These are phyloP conservation scores for Noctua comes DNA, from an alignment of 2,888 invertebrate species.

Conservation along the genomic window DNA sequence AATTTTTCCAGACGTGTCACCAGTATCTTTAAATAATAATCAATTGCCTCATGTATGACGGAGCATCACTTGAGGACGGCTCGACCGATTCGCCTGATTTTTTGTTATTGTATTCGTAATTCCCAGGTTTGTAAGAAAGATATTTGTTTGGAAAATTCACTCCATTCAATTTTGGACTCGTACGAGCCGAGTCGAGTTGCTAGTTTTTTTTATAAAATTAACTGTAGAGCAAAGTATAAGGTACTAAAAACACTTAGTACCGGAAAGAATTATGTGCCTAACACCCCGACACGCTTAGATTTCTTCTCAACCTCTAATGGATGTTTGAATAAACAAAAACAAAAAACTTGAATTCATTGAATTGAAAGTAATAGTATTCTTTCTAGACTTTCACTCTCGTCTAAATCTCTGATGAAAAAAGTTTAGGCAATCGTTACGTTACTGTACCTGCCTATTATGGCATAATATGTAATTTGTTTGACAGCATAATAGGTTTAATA, in stretches of 20 bases:
- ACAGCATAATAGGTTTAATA: constrained; percentile 34
- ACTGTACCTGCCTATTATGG: constrained; percentile 12
- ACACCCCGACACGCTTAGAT: background rate
- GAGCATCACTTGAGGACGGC: too few species aligned
- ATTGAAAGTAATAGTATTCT: constrained; percentile 31
- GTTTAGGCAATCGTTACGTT: constrained; percentile 25
- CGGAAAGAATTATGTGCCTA: too few species aligned
- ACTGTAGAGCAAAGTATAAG: background rate
- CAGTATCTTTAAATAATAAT: background rate
- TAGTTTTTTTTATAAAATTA: background rate
- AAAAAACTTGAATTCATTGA: constrained; percentile 19
- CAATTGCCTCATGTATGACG: background rate
- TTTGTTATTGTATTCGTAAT: too few species aligned
- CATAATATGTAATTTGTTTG: constrained; percentile 38
- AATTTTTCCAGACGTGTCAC: background rate
- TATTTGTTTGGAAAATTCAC: background rate
- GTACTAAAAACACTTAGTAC: background rate
- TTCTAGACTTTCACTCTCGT: constrained; percentile 51
- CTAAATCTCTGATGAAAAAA: constrained; percentile 19
- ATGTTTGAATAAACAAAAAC: constrained; percentile 13
- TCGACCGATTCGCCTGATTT: too few species aligned
- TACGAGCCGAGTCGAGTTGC: background rate
- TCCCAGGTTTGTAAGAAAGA: background rate
- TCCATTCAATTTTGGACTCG: background rate
- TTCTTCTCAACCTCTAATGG: constrained; percentile 6